Evolutionary conservation across 1,140 invertebrate species (phyloP).

Genomic region (Rhizoglyphus robini): DNA sequence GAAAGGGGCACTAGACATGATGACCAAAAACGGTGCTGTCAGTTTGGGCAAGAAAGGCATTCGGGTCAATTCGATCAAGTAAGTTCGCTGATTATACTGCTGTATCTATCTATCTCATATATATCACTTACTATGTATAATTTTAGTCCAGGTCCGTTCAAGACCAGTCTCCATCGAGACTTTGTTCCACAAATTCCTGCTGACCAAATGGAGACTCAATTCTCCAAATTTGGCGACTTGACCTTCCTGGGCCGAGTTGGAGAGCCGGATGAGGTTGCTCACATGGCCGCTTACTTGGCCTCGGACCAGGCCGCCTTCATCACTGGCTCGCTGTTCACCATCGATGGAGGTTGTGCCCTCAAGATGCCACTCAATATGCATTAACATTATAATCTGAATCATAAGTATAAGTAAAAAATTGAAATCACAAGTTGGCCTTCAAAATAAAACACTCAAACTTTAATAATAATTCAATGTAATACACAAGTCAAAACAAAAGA

Average conservation of each 20-base stretch:
- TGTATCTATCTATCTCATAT: no score
- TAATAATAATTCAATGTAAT: no score
- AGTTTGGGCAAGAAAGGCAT: not conserved
- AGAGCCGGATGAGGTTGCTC: constrained; percentile 56
- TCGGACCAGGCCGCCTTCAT: constrained; percentile 61
- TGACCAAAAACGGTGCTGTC: not conserved
- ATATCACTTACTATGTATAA: not conserved
- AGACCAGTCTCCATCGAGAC: not conserved
- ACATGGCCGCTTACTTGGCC: constrained; percentile 65
- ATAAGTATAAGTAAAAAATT: no score
- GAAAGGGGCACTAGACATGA: no score
- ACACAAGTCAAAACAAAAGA: no score
- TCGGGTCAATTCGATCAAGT: no score
- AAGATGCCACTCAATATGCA: not conserved
- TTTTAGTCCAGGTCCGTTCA: not conserved
- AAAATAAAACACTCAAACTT: no score
- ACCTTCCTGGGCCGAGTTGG: constrained; percentile 34
- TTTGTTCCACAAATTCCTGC: not conserved
- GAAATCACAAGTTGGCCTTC: no score
- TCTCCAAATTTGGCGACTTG: not conserved
- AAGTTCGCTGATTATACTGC: no score
- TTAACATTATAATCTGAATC: no score
- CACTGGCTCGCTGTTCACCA: constrained; percentile 58
- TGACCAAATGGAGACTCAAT: not conserved
- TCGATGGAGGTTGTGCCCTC: constrained; percentile 41